A percentile compares a stretch with the other conserved stretches of the same genome.
These are phyloP conservation scores for Leuciscus idus DNA, from an alignment of 2,113 vertebrate genomes.

Conservation along the genomic window DNA sequence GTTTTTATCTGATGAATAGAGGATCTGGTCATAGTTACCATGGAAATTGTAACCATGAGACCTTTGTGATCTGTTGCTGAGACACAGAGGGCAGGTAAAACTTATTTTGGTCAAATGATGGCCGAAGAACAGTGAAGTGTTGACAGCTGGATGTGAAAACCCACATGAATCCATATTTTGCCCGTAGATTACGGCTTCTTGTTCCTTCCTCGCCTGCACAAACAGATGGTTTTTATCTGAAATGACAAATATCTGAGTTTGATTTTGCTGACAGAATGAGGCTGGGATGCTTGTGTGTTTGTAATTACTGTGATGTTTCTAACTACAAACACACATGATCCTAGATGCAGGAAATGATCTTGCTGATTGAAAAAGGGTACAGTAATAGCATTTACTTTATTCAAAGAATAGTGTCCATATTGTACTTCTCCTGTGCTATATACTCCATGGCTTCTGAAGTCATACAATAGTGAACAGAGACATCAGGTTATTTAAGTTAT, in stretches of 20 bases:
- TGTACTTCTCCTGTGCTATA: background rate
- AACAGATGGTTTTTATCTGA: background rate
- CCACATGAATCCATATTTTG: background rate
- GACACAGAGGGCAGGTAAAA: constrained; percentile 34
- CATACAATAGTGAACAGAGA: background rate
- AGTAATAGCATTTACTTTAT: background rate
- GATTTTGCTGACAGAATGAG: background rate
- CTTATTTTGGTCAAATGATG: constrained; percentile 18
- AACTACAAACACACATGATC: background rate
- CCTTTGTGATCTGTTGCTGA: constrained; percentile 47
- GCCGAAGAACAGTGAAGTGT: background rate
- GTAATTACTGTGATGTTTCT: background rate
- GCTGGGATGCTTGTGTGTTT: background rate
- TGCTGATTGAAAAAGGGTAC: background rate
- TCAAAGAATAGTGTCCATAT: background rate
- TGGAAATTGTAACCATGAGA: constrained; percentile 59
- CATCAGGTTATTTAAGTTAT: background rate
- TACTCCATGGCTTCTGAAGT: background rate
- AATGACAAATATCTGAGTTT: constrained; percentile 5
- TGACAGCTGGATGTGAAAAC: background rate
- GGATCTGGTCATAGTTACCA: constrained; percentile 58
- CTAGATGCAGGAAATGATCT: background rate
- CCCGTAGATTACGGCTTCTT: background rate
- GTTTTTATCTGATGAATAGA: constrained; percentile 27
- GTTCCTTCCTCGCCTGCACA: background rate